Evolutionary conservation across 2,888 invertebrate genomes (phyloP), one percentile per base, ranked within the genome.

Genomic region (Cynaeus angustus): DNA sequence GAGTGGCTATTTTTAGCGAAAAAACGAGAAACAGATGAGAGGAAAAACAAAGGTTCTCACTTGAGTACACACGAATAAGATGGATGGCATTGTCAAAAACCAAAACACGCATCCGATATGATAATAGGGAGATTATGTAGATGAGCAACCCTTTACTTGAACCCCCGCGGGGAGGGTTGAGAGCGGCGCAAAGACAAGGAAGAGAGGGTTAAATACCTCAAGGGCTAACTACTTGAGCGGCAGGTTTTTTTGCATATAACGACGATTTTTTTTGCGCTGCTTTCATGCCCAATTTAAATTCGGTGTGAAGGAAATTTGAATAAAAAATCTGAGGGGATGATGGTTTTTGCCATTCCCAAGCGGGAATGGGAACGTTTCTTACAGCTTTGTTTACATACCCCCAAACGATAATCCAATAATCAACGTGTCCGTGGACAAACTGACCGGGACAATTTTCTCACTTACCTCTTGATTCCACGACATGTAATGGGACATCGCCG

Each of bases 401-500:
- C n/a, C n/a, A n/a, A n/a, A n/a, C n/a, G n/a, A n/a, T n/a, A n/a
- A n/a, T n/a, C n/a, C n/a, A n/a, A n/a, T n/a, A n/a, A n/a, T n/a
- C n/a, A n/a, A n/a, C n/a, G n/a, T n/a, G n/a, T n/a, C n/a, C n/a
- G n/a, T n/a, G n/a, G n/a, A n/a, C n/a, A n/a, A n/a, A n/a, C n/a
- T n/a, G n/a, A n/a, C n/a, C n/a, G n/a, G n/a, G n/a, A n/a, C n/a
- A n/a, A n/a, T n/a, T n/a, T n/a, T 28, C 7, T 7, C 28, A 89
- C 90, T 90, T 75, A 91, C 91, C 85, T 91, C 90, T 79, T 90
- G 90, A 68, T 88, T 88, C 75, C 85, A 85, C 28, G 83, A 82
- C 88, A 88, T 88, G 85, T 92, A 92, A 81, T 94, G 93, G 79
- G 94, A 94, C 77, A 92, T 91, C 70, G 92, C 91, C 75, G 92